Percentiles rank a stretch among this genome's conserved stretches.
phyloP scores from a whole-genome alignment of 53 echinoderm and acorn worm genomes.

The Arbacia lixula region DNA sequence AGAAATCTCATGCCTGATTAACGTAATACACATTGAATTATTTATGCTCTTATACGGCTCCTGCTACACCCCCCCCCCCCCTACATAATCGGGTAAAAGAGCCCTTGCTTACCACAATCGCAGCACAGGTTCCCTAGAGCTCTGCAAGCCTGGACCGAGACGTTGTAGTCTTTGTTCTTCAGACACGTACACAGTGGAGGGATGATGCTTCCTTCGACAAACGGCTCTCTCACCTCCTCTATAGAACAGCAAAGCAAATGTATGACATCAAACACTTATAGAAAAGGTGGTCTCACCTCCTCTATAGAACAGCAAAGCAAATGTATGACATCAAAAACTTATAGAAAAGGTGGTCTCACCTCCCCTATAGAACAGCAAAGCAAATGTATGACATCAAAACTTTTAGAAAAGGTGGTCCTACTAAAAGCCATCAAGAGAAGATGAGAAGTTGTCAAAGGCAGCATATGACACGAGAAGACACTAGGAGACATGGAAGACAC shows the following conservation, averaged over 20 bases:
- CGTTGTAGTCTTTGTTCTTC: slow-evolving; percentile 71
- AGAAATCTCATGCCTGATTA: too few relatives aligned
- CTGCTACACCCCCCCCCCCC: too few relatives aligned
- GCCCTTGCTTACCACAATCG: slow-evolving; percentile 96
- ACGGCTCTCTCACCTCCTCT: slow-evolving; percentile 83
- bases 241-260: not conserved
- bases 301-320: slow-evolving; percentile 60
- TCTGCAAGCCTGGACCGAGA: slow-evolving; percentile 86
- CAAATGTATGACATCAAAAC: not conserved
- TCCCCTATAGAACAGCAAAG: slow-evolving; percentile 63
- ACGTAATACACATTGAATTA: too few relatives aligned
- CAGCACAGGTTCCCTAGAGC: slow-evolving; percentile 97
- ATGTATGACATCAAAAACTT: slow-evolving; percentile 24
- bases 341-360: slow-evolving; percentile 78
- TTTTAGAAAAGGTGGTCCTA: slow-evolving; percentile 80
- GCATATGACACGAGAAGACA: too few relatives aligned
- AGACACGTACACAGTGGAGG: slow-evolving; percentile 74
- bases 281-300: slow-evolving; percentile 74
- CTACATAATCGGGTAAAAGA: too few relatives aligned
- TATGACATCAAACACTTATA: slow-evolving; percentile 52
- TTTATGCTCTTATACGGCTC: too few relatives aligned
- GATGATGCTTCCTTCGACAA: slow-evolving; percentile 80
- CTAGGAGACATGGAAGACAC: too few relatives aligned
- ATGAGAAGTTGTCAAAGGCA: too few relatives aligned
- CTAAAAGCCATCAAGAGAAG: not conserved